phyloP scores from a whole-genome alignment of 2,888 invertebrate species.

The Reticulitermes lucifugus region DNA sequence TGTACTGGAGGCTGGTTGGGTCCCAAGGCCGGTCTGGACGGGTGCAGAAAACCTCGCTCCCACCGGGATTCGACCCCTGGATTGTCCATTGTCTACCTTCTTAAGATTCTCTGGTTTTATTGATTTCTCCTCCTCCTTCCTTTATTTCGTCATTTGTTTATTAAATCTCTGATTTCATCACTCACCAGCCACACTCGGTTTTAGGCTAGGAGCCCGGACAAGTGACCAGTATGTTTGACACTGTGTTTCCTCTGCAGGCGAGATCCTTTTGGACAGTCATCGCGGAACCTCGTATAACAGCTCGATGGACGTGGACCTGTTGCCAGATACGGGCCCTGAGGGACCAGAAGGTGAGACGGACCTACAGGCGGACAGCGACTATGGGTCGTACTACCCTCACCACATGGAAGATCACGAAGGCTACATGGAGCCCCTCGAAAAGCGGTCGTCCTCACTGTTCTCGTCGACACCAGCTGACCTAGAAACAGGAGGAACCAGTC shows the following conservation, averaged over 20 bases:
- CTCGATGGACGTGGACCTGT: background rate
- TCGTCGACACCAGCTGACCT: conserved; percentile 63
- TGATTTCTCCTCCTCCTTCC: too few species aligned
- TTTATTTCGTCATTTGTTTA: too few species aligned
- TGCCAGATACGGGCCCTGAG: background rate
- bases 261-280: background rate
- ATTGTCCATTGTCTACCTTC: too few species aligned
- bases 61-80: too few species aligned
- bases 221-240: background rate
- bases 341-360: conserved; percentile 2
- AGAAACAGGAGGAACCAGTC: conserved; percentile 55
- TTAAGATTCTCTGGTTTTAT: too few species aligned
- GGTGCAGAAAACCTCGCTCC: too few species aligned
- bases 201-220: too few species aligned
- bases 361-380: background rate
- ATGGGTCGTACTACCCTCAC: background rate
- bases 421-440: conserved; percentile 59
- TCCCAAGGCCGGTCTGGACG: too few species aligned
- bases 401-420: conserved; percentile 41
- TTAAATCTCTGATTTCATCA: too few species aligned
- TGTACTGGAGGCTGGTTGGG: too few species aligned
- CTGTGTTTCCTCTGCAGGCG: background rate
- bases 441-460: conserved; percentile 61
- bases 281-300: background rate
- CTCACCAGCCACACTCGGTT: too few species aligned